These are phyloP conservation scores for Lateolabrax maculatus DNA, from an alignment of 2,797 vertebrate genomes.

Conservation along the genomic window DNA sequence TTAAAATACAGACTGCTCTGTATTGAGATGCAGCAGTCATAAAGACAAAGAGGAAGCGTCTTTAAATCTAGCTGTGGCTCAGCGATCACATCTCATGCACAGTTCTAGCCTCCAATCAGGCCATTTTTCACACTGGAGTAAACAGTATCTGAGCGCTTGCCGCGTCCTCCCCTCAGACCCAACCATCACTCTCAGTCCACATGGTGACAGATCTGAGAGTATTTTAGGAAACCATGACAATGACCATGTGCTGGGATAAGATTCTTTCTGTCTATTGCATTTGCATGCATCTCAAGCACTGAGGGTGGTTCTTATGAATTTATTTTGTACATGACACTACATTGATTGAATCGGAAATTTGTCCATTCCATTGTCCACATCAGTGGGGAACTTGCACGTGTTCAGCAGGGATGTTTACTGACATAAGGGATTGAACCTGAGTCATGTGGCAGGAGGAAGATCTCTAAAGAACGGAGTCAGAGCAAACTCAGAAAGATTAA, in stretches of 20 bases:
- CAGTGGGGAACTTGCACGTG: background rate
- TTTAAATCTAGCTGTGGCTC: conserved; percentile 19
- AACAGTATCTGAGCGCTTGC: conserved; percentile 7
- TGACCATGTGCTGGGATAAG: background rate
- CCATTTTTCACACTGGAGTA: conserved; percentile 31
- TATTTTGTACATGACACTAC: background rate
- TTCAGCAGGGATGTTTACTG: background rate
- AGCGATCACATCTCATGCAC: conserved; percentile 24
- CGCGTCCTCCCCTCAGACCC: background rate
- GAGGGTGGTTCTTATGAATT: background rate
- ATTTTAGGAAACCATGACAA: conserved; percentile 2
- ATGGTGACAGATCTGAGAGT: background rate
- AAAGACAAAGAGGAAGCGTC: background rate
- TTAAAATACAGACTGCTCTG: background rate
- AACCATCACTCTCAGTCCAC: conserved; percentile 27
- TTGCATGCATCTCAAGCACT: background rate
- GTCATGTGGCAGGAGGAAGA: background rate
- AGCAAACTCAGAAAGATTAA: conserved; percentile 2
- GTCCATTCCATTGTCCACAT: background rate
- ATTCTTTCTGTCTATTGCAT: background rate
- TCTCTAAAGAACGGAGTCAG: too few species aligned
- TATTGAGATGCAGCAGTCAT: background rate
- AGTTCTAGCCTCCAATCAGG: conserved; percentile 34
- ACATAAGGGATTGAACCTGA: background rate
- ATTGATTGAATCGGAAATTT: background rate